A percentile compares a stretch with the other conserved stretches of the same genome.
These are phyloP conservation scores for Scytalopus superciliaris DNA, from an alignment of 2,113 vertebrate species.

Conservation along the genomic window DNA sequence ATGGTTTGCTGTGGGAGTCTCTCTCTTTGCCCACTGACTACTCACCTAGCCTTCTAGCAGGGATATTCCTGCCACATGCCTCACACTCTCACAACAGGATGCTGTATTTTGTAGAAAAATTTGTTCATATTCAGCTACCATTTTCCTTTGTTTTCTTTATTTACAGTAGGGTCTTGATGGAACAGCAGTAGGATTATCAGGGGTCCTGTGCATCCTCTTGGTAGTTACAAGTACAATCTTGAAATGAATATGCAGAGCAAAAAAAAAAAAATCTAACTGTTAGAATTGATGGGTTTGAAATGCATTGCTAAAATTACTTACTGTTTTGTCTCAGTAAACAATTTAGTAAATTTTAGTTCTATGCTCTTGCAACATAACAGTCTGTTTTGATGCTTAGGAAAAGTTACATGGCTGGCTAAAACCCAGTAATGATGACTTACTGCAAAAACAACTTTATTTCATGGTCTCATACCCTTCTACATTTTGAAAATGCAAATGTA, in stretches of 20 bases:
- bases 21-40: background rate
- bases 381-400: background rate
- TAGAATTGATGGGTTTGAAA: background rate
- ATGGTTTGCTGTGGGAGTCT: background rate
- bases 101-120: background rate
- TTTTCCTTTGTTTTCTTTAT: background rate
- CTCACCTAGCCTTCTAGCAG: background rate
- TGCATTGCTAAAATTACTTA: background rate
- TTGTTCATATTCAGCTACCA: background rate
- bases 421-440: background rate
- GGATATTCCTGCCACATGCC: background rate
- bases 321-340: background rate
- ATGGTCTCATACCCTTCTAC: background rate
- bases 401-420: background rate
- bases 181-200: background rate
- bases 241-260: background rate
- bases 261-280: accelerated
- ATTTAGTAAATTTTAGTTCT: background rate
- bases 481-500: background rate
- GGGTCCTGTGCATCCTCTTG: background rate
- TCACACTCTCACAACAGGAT: background rate
- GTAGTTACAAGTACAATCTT: background rate
- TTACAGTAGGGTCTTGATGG: background rate
- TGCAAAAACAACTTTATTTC: background rate
- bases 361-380: background rate